Percentiles rank a stretch among this genome's conserved stretches.
These are phyloP conservation scores for Pogona vitticeps DNA, from an alignment of 2,113 vertebrate species.

Conservation along the genomic window DNA sequence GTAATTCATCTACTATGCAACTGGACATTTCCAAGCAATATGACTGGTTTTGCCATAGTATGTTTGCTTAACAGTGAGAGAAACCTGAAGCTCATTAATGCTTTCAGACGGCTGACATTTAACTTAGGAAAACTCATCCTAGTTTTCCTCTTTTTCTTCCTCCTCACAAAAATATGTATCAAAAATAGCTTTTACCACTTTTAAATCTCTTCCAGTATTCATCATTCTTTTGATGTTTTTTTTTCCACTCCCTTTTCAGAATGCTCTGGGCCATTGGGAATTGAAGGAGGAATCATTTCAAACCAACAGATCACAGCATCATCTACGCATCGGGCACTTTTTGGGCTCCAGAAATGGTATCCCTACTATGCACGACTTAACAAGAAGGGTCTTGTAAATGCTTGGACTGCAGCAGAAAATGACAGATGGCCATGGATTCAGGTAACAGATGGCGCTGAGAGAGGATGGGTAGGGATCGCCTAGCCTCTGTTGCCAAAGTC, in stretches of 20 bases:
- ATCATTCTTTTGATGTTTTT: background rate
- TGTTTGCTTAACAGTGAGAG: background rate
- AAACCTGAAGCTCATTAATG: background rate
- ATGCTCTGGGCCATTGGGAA: constrained; percentile 95
- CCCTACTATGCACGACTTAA: constrained; percentile 97
- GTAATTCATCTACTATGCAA: background rate
- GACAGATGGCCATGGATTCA: constrained; percentile 99
- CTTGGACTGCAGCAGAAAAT: constrained; percentile 98
- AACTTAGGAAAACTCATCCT: background rate
- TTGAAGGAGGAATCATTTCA: constrained; percentile 98
- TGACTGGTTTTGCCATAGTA: too few relatives aligned
- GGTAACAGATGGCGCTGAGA: constrained; percentile 81
- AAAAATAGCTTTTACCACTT: background rate
- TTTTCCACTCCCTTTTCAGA: constrained; percentile 69
- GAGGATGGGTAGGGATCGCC: background rate
- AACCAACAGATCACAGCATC: constrained; percentile 99
- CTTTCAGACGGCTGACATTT: background rate
- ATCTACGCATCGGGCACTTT: constrained; percentile 95
- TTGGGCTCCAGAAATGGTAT: constrained; percentile 98
- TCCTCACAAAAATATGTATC: too few relatives aligned
- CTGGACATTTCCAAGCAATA: background rate
- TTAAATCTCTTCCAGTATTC: background rate
- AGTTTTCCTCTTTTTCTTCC: background rate
- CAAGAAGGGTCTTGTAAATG: constrained; percentile 98
- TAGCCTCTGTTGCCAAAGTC: constrained; percentile 50